Evolutionary conservation across 2,888 invertebrate species (phyloP).

Genomic region (Sisyra nigra): DNA sequence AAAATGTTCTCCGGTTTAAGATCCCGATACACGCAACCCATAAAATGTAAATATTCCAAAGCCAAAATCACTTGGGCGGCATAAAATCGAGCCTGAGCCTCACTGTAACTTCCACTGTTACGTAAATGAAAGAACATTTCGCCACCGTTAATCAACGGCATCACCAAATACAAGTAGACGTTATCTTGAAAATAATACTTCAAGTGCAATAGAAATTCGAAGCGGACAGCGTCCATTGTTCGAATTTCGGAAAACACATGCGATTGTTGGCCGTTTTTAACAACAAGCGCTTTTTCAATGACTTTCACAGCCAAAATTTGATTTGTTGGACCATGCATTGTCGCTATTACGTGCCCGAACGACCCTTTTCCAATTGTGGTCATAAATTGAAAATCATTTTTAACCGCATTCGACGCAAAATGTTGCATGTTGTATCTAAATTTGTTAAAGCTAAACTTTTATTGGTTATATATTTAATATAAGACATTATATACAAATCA

Average conservation of each 20-base stretch:
- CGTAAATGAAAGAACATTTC: conserved; percentile 63
- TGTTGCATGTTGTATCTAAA: no score
- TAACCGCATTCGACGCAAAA: no score
- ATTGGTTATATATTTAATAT: no score
- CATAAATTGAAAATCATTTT: conserved; percentile 46
- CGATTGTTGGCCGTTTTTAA: conserved; percentile 68
- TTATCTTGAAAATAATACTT: conserved; percentile 70
- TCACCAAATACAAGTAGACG: conserved; percentile 57
- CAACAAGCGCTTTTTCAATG: conserved; percentile 62
- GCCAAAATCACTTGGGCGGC: conserved; percentile 72
- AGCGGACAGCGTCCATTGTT: conserved; percentile 63
- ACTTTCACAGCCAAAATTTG: conserved; percentile 72
- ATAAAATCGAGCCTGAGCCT: conserved; percentile 65
- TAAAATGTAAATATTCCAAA: conserved; percentile 72
- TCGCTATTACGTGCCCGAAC: conserved; percentile 63
- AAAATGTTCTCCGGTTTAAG: conserved; percentile 77
- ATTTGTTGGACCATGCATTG: conserved; percentile 36
- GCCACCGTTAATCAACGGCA: conserved; percentile 68
- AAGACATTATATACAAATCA: no score
- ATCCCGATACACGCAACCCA: conserved; percentile 70
- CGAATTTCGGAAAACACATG: conserved; percentile 78
- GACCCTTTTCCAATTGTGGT: conserved; percentile 72
- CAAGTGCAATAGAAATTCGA: conserved; percentile 72
- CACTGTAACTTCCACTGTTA: conserved; percentile 33
- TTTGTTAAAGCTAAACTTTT: no score